Base-by-base conservation (phyloP, 1,140 invertebrate species). In the Drosophila pallidifrons region DNA sequence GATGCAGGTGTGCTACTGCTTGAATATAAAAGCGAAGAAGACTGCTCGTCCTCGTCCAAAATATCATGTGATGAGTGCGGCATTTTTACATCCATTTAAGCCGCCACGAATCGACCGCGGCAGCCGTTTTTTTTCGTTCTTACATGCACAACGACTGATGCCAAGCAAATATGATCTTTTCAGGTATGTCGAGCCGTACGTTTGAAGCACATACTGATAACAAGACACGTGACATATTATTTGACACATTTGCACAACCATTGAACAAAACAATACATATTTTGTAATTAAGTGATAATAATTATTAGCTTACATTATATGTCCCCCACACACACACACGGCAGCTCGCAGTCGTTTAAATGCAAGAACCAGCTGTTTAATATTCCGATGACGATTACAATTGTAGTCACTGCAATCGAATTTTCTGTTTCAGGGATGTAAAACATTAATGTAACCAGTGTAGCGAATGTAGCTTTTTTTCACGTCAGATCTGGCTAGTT, bases 11-110 rank as follows among this genome's bases (percentile, higher is more conserved):
- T 54, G 2, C 46, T 64, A 2, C 55, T 51, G 32, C 52, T 65
- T 8, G 49, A 47, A 20, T 61, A 76, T 16, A 45, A 16, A 20
- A 86, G 49, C 15, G 88, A 58, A 1, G 57, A 5, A 13, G 58
- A 65, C 46, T 77, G 72, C 54, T 88, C 83, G 49, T 88, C 82
- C 20, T 54, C 13, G 7, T 45, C 54, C n/a, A 54, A 7, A 4
- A 6, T 2, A 7, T 49, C 57, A 55, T 30, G 65, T 61, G 71
- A 11, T 38, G 7, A 13, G 28, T 68, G 49, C 1, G 41, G 32
- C 71, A 74, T 74, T 13, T 13, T 72, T 32, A 45, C 15, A n/a
- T n/a, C 3, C 3, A 7, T 46, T 11, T 15, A n/a, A 65, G 10
- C 8, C 38, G 41, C 63, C 51, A 45, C 41, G 41, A 46, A 45